Conservation (phyloP, 2,113 vertebrate species). For the Fregata magnificens region DNA sequence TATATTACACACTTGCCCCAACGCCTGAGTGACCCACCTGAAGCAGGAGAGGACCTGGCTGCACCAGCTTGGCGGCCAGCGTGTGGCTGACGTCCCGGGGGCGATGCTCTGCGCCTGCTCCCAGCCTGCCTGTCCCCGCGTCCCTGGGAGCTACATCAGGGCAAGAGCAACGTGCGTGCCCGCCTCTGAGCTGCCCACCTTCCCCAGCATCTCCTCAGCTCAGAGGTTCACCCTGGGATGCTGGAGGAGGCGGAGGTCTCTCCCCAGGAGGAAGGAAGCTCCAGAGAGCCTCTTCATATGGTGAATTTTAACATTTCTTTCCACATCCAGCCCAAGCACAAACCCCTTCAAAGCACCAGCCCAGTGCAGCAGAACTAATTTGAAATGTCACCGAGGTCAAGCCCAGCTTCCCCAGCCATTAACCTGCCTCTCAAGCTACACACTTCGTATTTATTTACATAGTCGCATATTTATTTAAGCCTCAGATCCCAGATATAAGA, state of each 20-base stretch:
- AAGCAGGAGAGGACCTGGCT: neutral
- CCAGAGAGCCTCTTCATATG: neutral
- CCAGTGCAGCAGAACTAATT: constrained; percentile 76
- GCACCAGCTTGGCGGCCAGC: too few species aligned
- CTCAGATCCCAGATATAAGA: neutral
- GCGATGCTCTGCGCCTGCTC: fast-evolving
- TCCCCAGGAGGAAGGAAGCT: neutral
- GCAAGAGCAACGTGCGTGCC: neutral
- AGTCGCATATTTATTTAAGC: constrained; percentile 44
- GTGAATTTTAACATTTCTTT: constrained; percentile 18
- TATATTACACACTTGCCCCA: neutral
- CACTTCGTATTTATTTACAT: constrained; percentile 71
- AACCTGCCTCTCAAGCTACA: constrained; percentile 57
- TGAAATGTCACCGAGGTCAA: constrained; percentile 76
- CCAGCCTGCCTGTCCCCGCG: fast-evolving
- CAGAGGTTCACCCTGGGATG: fast-evolving
- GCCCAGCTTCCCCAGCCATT: constrained; percentile 51
- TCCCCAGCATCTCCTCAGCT: neutral
- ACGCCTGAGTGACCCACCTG: neutral
- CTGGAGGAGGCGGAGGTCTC: neutral
- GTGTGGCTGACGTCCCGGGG: fast-evolving
- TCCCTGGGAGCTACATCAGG: neutral
- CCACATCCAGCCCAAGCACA: neutral
- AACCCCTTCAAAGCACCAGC: constrained; percentile 66
- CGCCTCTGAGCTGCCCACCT: neutral